Percentiles rank a stretch among this genome's conserved stretches.
Conservation (phyloP, 1,140 invertebrate species). For the Lucilia sericata region DNA sequence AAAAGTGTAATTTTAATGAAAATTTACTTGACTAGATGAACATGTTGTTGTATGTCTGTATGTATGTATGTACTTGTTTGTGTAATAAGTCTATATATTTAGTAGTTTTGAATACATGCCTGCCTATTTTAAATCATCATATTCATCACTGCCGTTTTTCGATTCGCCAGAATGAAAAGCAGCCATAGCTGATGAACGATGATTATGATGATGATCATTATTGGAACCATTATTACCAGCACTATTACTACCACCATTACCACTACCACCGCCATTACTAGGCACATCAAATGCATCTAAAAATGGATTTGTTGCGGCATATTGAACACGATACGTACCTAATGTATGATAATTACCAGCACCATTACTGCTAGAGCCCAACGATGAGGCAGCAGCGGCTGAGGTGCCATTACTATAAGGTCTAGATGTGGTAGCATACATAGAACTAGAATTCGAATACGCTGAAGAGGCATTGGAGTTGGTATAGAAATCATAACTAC, state of each 20-base stretch:
- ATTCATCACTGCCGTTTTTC: conserved; percentile 66
- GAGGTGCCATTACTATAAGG: conserved; percentile 55
- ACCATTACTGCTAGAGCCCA: conserved; percentile 45
- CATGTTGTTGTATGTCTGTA: no score
- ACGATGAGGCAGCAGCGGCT: conserved; percentile 26
- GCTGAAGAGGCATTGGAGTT: conserved; percentile 31
- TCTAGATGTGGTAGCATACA: conserved; percentile 51
- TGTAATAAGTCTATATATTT: no score
- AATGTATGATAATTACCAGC: conserved; percentile 66
- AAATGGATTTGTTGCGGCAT: conserved; percentile 67
- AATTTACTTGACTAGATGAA: no score
- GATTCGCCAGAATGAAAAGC: conserved; percentile 61
- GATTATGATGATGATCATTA: conserved; percentile 27
- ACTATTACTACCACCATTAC: conserved; percentile 44
- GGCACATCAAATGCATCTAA: conserved; percentile 62
- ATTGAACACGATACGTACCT: conserved; percentile 65
- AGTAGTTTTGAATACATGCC: no score
- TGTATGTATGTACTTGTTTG: no score
- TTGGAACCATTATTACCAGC: conserved; percentile 43
- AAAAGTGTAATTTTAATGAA: no score
- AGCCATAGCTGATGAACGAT: conserved; percentile 58
- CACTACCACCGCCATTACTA: conserved; percentile 46
- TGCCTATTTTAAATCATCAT: conserved; percentile 62
- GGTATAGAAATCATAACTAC: conserved; percentile 65
- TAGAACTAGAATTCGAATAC: conserved; percentile 16